These are phyloP conservation scores for Acinonyx jubatus DNA, from an alignment of 2,113 vertebrate species.

Conservation along the genomic window DNA sequence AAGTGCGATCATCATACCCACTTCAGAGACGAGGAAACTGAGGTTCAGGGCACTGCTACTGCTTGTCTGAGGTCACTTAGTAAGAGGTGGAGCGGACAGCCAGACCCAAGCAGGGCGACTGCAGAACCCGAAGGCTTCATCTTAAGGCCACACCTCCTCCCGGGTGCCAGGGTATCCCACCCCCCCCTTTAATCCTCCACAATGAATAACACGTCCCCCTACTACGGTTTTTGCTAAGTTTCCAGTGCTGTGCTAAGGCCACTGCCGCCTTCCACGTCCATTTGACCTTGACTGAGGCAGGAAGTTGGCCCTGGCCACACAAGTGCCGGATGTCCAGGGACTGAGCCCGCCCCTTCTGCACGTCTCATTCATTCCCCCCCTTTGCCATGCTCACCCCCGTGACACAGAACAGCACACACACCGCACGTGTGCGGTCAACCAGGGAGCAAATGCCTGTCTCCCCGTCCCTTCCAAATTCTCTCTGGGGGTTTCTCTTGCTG, in stretches of 20 bases:
- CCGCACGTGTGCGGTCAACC: no score
- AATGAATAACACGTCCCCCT: not conserved
- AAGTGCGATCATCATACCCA: not conserved
- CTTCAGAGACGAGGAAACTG: not conserved
- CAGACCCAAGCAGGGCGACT: not conserved
- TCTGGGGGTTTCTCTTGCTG: not conserved
- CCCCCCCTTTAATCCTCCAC: not conserved
- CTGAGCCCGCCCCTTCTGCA: fast-evolving
- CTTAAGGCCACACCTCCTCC: fast-evolving
- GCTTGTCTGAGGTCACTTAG: not conserved
- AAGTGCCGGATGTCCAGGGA: not conserved
- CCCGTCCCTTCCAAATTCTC: not conserved
- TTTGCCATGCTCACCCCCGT: fast-evolving
- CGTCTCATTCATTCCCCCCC: not conserved
- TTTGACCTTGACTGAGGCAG: not conserved
- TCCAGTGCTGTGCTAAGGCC: no score
- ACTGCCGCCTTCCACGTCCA: not conserved
- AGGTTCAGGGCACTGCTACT: not conserved
- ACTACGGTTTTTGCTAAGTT: not conserved
- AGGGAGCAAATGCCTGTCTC: not conserved
- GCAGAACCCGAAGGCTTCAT: not conserved
- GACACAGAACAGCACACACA: not conserved
- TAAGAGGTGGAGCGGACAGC: not conserved
- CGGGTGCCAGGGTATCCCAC: fast-evolving
- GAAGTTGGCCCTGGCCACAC: not conserved